Evolutionary conservation across 2,888 invertebrate species (phyloP).

Genomic region (Epinotia brunnichana): DNA sequence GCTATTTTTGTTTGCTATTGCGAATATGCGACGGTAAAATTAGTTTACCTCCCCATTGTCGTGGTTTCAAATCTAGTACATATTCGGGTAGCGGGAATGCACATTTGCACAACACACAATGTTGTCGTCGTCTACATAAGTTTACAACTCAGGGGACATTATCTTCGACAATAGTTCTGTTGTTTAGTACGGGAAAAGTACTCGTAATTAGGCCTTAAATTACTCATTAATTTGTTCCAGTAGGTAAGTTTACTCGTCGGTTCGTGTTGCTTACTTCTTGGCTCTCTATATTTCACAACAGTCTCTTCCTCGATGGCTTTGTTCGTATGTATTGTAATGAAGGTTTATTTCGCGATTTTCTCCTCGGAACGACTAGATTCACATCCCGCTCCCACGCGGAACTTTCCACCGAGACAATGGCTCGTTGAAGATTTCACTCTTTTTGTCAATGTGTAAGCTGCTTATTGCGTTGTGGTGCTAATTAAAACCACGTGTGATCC

Average conservation of each 20-base stretch:
- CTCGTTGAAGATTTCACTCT: constrained; percentile 78
- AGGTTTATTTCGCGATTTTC: constrained; percentile 71
- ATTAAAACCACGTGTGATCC: constrained; percentile 63
- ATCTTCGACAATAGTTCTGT: neutral
- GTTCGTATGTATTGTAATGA: constrained; percentile 48
- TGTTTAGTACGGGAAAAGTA: too few relatives aligned
- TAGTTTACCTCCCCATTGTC: constrained; percentile 28
- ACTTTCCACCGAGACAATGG: constrained; percentile 78
- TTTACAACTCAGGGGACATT: neutral
- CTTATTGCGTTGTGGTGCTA: constrained; percentile 62
- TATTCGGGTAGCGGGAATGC: neutral
- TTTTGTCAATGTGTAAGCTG: constrained; percentile 71
- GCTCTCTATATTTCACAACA: constrained; percentile 29
- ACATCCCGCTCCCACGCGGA: constrained; percentile 69
- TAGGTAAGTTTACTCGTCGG: constrained; percentile 2
- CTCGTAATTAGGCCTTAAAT: neutral
- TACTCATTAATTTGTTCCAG: constrained; percentile 8
- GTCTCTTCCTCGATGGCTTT: constrained; percentile 38
- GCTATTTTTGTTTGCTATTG: constrained; percentile 38
- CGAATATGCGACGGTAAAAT: constrained; percentile 31
- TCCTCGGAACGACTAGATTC: constrained; percentile 58
- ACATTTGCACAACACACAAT: neutral
- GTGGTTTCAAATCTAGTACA: neutral
- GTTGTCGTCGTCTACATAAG: too few relatives aligned
- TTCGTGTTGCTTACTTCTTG: constrained; percentile 6